A percentile compares a stretch with the other conserved stretches of the same genome.
These are phyloP conservation scores for Mastacembelus armatus DNA, from an alignment of 2,797 vertebrate genomes.

Conservation along the genomic window DNA sequence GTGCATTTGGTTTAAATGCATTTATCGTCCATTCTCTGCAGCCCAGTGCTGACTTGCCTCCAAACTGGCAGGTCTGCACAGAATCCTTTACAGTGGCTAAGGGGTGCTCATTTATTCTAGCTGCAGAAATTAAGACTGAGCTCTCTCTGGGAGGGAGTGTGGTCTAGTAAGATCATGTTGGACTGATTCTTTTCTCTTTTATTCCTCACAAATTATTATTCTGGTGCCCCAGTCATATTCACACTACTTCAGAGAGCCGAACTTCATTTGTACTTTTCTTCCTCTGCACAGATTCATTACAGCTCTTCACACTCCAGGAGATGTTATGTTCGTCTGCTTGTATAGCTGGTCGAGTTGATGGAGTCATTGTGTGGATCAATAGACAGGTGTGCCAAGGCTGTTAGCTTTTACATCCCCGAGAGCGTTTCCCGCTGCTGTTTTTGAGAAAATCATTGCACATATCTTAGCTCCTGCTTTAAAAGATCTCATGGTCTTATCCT, in stretches of 20 bases:
- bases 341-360: slow-evolving; percentile 7
- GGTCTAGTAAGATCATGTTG: too few relatives aligned
- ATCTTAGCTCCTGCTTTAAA: too few relatives aligned
- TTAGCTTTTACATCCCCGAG: slow-evolving; percentile 6
- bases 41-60: slow-evolving; percentile 4
- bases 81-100: slow-evolving; percentile 15
- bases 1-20: slow-evolving; percentile 51
- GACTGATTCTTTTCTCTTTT: not conserved
- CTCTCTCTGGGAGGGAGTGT: too few relatives aligned
- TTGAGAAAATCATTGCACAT: too few relatives aligned
- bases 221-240: not conserved
- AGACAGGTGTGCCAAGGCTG: not conserved
- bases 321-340: slow-evolving; percentile 5
- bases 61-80: slow-evolving; percentile 16
- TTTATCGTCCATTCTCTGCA: slow-evolving; percentile 27
- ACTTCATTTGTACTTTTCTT: slow-evolving; percentile 11
- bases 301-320: not conserved
- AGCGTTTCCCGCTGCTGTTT: slow-evolving; percentile 7
- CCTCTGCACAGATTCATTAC: slow-evolving; percentile 3
- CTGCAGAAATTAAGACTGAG: slow-evolving; percentile 4
- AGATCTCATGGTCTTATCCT: slow-evolving; percentile 5
- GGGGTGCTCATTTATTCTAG: slow-evolving; percentile 6
- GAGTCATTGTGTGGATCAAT: slow-evolving; percentile 23
- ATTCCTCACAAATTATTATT: not conserved
- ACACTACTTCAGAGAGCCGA: not conserved